A percentile compares a stretch with the other conserved stretches of the same genome.
These are phyloP conservation scores for Hemithea aestivaria DNA, from an alignment of 2,888 invertebrate species.

Conservation along the genomic window DNA sequence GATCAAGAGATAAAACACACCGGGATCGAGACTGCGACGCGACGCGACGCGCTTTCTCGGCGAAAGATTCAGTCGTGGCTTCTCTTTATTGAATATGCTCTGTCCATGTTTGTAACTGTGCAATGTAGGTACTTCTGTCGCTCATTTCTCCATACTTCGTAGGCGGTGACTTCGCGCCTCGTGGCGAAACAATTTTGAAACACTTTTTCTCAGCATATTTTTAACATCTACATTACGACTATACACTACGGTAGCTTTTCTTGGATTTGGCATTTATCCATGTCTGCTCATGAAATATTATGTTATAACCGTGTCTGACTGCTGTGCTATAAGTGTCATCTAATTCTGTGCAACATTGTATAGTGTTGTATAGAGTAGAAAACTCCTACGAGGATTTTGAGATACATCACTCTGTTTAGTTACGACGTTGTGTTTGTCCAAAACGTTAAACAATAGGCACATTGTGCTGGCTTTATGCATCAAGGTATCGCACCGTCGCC, in stretches of 20 bases:
- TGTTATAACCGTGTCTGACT: slow-evolving; percentile 1
- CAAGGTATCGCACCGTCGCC: slow-evolving; percentile 52
- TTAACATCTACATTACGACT: slow-evolving; percentile 33
- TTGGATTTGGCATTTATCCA: slow-evolving; percentile 41
- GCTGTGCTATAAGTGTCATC: too few species aligned
- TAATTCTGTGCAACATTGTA: too few species aligned
- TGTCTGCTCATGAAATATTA: slow-evolving; percentile 27
- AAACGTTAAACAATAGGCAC: slow-evolving; percentile 64
- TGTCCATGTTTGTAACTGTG: slow-evolving; percentile 33
- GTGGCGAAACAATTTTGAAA: slow-evolving; percentile 26
- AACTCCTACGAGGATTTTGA: too few species aligned
- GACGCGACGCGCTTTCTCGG: slow-evolving; percentile 39
- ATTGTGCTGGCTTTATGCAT: slow-evolving; percentile 67
- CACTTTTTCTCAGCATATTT: slow-evolving; percentile 36
- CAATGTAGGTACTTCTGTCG: slow-evolving; percentile 32
- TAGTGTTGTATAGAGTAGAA: too few species aligned
- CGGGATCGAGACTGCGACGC: slow-evolving; percentile 43
- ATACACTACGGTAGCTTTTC: slow-evolving; percentile 35
- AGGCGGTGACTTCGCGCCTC: slow-evolving; percentile 28
- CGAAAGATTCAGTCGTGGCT: slow-evolving; percentile 42
- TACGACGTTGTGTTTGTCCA: slow-evolving; percentile 51
- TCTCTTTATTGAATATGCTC: slow-evolving; percentile 48
- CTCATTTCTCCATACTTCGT: slow-evolving; percentile 24
- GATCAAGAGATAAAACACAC: slow-evolving; percentile 73
- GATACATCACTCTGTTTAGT: slow-evolving; percentile 46